These are phyloP conservation scores for Helleia helle DNA, from an alignment of 2,888 invertebrate species.

Conservation along the genomic window DNA sequence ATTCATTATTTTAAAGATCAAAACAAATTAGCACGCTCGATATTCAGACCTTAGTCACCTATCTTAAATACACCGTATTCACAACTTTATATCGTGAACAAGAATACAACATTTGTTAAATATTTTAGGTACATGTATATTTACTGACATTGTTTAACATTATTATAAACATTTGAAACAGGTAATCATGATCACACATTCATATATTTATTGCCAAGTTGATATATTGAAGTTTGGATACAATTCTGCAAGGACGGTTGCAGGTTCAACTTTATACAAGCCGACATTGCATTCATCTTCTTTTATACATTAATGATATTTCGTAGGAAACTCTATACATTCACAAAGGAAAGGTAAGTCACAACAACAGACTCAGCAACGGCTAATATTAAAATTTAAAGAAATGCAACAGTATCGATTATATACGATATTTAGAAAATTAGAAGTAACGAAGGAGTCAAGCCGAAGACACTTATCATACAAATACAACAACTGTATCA, in stretches of 20 bases:
- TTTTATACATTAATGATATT: slow-evolving; percentile 8
- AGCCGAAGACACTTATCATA: slow-evolving; percentile 1
- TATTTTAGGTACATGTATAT: slow-evolving; percentile 19
- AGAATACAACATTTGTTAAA: slow-evolving; percentile 20
- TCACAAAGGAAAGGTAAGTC: neutral
- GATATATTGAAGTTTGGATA: slow-evolving; percentile 13
- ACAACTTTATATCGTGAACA: slow-evolving; percentile 20
- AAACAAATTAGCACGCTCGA: neutral
- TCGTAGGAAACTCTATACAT: neutral
- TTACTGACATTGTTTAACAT: slow-evolving; percentile 23
- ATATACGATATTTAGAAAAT: neutral
- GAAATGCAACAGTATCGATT: neutral
- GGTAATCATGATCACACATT: slow-evolving; percentile 21
- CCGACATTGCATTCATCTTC: slow-evolving; percentile 9
- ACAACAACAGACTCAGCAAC: neutral
- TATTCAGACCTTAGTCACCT: slow-evolving; percentile 27
- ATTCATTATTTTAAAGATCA: neutral
- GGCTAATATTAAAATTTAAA: neutral
- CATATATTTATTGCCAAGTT: slow-evolving; percentile 19
- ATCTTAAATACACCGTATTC: slow-evolving; percentile 24
- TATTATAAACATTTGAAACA: slow-evolving; percentile 25
- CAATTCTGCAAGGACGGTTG: slow-evolving; percentile 24
- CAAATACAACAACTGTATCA: neutral
- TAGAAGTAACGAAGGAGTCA: neutral
- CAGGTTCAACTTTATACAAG: slow-evolving; percentile 15